Evolutionary conservation across 1,140 invertebrate species (phyloP).

Genomic region (Cherax destructor): DNA sequence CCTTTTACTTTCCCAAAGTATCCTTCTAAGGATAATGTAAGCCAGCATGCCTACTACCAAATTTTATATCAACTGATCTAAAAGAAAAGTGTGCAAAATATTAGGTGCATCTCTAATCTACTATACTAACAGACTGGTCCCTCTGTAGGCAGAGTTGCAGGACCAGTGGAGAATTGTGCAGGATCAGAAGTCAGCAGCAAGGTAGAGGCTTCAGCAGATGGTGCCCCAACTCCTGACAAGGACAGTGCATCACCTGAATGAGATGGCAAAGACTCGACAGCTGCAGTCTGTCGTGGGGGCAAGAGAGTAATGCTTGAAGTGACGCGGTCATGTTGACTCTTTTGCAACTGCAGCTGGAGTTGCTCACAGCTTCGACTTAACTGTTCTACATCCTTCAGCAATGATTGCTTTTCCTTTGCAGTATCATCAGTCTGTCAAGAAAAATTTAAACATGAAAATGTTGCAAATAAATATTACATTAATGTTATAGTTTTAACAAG

Average conservation of each 20-base stretch:
- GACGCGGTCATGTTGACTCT: slow-evolving; percentile 40
- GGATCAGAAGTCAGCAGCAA: neutral
- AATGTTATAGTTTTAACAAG: too few relatives aligned
- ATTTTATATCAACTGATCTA: too few relatives aligned
- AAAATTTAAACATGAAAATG: neutral
- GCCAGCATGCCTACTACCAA: too few relatives aligned
- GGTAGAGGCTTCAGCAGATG: neutral
- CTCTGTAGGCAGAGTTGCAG: neutral
- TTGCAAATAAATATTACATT: too few relatives aligned
- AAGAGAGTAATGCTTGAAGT: slow-evolving; percentile 30
- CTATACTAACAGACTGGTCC: neutral
- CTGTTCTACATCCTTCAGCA: slow-evolving; percentile 60
- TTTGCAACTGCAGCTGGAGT: slow-evolving; percentile 43
- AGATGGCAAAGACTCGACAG: neutral
- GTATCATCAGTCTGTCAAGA: slow-evolving; percentile 44
- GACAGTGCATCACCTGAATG: neutral
- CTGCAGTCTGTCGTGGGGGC: neutral
- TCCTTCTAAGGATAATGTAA: too few relatives aligned
- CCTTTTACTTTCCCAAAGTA: too few relatives aligned
- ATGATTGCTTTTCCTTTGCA: slow-evolving; percentile 38
- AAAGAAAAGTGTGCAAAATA: too few relatives aligned
- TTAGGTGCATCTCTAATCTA: neutral
- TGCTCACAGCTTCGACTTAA: slow-evolving; percentile 44
- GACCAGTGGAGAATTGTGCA: neutral
- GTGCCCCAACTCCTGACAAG: neutral